A percentile compares a stretch with the other conserved stretches of the same genome.
phyloP scores from a whole-genome alignment of 1,140 invertebrate species.

The Brachionus plicatilis region DNA sequence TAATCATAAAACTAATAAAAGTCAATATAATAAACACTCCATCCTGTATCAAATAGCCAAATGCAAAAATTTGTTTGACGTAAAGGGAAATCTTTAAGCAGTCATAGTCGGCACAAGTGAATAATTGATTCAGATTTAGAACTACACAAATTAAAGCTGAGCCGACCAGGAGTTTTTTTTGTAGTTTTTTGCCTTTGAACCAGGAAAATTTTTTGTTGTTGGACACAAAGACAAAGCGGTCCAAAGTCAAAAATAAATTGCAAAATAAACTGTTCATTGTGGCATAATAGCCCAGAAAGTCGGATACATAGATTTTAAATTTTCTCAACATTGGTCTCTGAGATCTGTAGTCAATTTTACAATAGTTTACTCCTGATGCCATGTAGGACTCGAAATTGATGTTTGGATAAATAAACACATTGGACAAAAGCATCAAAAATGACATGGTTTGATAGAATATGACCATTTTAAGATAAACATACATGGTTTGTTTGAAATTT shows the following conservation, averaged over 20 bases:
- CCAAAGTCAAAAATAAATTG: slow-evolving; percentile 1
- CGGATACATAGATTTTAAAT: background rate
- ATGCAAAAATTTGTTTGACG: background rate
- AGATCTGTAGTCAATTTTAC: background rate
- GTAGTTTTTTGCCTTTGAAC: background rate
- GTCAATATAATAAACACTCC: background rate
- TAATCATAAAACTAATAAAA: background rate
- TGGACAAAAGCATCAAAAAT: background rate
- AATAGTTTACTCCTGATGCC: background rate
- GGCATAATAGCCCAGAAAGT: background rate
- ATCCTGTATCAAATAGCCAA: background rate
- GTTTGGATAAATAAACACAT: background rate
- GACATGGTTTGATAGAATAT: background rate
- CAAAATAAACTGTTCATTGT: background rate
- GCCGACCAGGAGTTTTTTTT: background rate
- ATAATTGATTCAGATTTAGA: background rate
- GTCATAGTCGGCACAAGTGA: background rate
- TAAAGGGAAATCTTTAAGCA: background rate
- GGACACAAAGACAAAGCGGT: background rate
- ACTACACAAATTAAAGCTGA: background rate
- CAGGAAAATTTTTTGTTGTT: background rate
- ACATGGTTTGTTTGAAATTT: slow-evolving; percentile 8
- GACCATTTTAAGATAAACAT: background rate
- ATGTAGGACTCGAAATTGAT: background rate
- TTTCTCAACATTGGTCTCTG: background rate